Base-by-base conservation (phyloP, 2,113 vertebrate genomes). In the Apodemus sylvaticus region DNA sequence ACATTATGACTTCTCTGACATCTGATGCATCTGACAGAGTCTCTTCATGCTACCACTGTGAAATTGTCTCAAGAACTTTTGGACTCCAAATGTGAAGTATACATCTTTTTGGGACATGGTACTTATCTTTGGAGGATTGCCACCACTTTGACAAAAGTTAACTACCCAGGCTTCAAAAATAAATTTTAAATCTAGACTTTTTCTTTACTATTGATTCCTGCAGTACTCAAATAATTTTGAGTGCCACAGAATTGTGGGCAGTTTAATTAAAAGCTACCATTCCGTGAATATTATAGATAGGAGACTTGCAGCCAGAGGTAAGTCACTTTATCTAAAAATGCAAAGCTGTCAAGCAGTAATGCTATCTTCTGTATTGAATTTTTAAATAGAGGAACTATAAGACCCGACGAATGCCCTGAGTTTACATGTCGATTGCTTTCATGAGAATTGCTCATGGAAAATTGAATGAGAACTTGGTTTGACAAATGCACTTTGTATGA, bases 211-310 rank as follows among this genome's bases (percentile, higher is more conserved):
- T 70, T 87, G 82, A 24, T 90, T 96, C 48, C 31, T 45, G 19
- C 5, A 90, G 45, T 73, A 89, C 89, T 91, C 88, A 96, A 96
- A 94, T 92, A 92, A 90, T 31, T 96, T 19, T 48, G 70, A 91
- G 73, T 93, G 66, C 76, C 77, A 93, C 7, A 85, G 86, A 90
- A 8, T 87, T 95, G 81, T 93, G 29, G 26, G 45, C 91, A n/a
- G 60, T 89, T 93, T 93, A 92, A 96, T 97, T 95, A 95, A 95
- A 97, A 96, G 66, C 81, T 92, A 88, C 76, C 71, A 95, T 45
- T 90, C 90, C 51, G 71, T 96, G 90, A 95, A 74, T 89, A 91
- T 81, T 94, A 85, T 14, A 68, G 64, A 87, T 36, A 97, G 92
- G 93, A 96, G 55, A 86, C 22, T 51, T 73, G 48, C 14, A 70